A percentile compares a stretch with the other conserved stretches of the same genome.
Evolutionary conservation across 2,113 vertebrate species (phyloP).

Genomic region (Ciconia maguari): DNA sequence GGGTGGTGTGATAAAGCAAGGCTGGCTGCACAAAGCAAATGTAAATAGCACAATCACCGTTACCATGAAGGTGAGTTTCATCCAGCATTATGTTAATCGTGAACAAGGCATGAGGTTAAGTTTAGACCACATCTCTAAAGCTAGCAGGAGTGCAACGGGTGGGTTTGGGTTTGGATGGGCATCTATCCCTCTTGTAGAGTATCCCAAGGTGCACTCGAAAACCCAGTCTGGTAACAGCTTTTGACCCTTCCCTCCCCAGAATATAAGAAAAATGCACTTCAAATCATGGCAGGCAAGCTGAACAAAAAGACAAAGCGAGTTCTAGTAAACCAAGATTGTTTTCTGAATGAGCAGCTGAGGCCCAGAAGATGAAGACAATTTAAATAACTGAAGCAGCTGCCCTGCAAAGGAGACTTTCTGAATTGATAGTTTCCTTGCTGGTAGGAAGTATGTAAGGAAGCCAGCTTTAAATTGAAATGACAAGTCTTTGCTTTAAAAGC

Average conservation of each 20-base stretch:
- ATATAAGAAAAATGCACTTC: neutral
- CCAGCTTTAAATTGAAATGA: neutral
- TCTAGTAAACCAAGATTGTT: neutral
- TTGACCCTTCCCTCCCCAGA: neutral
- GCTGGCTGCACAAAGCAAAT: conserved; percentile 97
- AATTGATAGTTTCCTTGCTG: neutral
- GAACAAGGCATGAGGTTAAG: accelerated
- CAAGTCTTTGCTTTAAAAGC: neutral
- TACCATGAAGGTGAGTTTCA: conserved; percentile 91
- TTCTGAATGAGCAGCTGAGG: conserved; percentile 4
- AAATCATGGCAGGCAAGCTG: neutral
- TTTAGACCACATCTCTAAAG: neutral
- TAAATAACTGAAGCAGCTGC: conserved; percentile 34
- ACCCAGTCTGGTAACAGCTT: neutral
- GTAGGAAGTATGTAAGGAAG: neutral
- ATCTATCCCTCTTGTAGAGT: neutral
- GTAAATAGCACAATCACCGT: conserved; percentile 96
- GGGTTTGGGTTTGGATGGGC: neutral
- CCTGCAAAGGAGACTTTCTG: neutral
- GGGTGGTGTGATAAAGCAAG: conserved; percentile 94
- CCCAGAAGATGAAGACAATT: neutral
- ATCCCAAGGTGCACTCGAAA: neutral
- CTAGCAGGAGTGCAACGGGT: accelerated
- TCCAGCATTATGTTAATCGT: neutral
- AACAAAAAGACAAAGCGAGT: neutral